phyloP scores from a whole-genome alignment of 2,113 vertebrate genomes.

The Reinhardtius hippoglossoides region DNA sequence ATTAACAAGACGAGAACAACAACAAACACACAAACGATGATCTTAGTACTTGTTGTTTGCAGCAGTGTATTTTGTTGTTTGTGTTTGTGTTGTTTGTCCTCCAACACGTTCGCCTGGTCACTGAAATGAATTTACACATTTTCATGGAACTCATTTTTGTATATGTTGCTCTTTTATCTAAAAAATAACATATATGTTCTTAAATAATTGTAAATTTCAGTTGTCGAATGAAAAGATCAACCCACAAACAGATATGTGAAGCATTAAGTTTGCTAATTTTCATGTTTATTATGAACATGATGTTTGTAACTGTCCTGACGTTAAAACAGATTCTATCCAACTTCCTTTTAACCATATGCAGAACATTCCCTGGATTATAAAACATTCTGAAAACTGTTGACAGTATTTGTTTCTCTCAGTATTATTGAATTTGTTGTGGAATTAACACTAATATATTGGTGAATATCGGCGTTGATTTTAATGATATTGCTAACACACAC shows the following conservation, averaged over 20 bases:
- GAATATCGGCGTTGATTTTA: too few relatives aligned
- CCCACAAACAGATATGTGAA: too few relatives aligned
- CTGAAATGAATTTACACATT: neutral
- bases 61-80: neutral
- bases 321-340: neutral
- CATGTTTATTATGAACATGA: neutral
- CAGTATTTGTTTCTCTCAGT: neutral
- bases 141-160: neutral
- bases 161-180: neutral
- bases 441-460: neutral
- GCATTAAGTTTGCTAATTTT: too few relatives aligned
- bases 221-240: neutral
- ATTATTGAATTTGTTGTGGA: neutral
- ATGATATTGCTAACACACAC: neutral
- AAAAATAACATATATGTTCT: neutral
- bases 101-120: neutral
- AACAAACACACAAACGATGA: neutral
- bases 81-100: too few relatives aligned
- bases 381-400: neutral
- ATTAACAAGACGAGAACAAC: neutral
- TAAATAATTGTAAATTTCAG: neutral
- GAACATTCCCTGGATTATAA: slow-evolving; percentile 21
- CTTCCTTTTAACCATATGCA: neutral
- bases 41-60: neutral
- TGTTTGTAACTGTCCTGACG: neutral